Evolutionary conservation across 2,797 vertebrate genomes (phyloP).

Genomic region (Sternarchorhynchus goeldii): DNA sequence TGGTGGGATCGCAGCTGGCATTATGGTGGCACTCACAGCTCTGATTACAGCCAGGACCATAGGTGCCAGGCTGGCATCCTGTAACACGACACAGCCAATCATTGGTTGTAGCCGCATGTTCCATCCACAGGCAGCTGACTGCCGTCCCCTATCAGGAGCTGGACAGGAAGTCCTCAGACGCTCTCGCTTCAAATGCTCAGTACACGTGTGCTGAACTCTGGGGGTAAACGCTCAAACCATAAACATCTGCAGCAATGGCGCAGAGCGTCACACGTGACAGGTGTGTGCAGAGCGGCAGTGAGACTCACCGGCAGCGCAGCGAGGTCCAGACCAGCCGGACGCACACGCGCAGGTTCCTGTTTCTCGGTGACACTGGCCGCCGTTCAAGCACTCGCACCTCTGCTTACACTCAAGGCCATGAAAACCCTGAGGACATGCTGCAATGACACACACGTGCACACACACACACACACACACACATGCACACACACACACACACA

Average conservation of each 20-base stretch:
- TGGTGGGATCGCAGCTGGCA: conserved; percentile 73
- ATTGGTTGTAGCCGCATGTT: conserved; percentile 7
- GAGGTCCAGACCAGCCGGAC: conserved; percentile 72
- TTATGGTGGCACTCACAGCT: conserved; percentile 75
- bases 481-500: no score
- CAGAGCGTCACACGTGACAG: conserved; percentile 18
- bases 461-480: neutral
- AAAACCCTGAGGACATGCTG: conserved; percentile 83
- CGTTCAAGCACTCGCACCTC: conserved; percentile 73
- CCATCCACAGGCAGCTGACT: conserved; percentile 21
- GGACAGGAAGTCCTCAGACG: neutral
- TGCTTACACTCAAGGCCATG: conserved; percentile 76
- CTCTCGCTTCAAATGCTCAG: conserved; percentile 24
- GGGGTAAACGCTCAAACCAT: conserved; percentile 4
- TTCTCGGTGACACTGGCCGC: conserved; percentile 69
- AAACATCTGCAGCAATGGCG: conserved; percentile 49
- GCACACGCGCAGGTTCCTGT: conserved; percentile 73
- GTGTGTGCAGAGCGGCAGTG: conserved; percentile 4
- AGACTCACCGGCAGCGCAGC: conserved; percentile 72
- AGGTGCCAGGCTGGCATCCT: conserved; percentile 74
- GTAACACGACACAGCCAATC: conserved; percentile 35
- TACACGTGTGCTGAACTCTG: conserved; percentile 25
- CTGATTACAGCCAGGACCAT: conserved; percentile 75
- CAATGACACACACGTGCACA: conserved; percentile 33
- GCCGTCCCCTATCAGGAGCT: conserved; percentile 40